phyloP scores from a whole-genome alignment of 37 sponge, comb jelly and placozoan species.

The Chondrosia reniformis region DNA sequence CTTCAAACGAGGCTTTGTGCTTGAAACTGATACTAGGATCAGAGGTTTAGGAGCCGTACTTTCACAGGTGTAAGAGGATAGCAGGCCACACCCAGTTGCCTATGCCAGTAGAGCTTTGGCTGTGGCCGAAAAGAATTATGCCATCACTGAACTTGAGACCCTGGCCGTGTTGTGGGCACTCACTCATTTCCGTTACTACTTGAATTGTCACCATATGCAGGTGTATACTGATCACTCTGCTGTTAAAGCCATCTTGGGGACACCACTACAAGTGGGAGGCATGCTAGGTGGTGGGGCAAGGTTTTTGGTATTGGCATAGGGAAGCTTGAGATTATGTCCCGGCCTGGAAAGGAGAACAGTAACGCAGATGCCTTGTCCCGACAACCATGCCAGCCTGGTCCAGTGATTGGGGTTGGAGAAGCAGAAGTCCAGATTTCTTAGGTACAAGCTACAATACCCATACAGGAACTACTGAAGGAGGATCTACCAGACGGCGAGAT shows the following conservation, averaged over 20 bases:
- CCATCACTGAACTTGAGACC: slow-evolving; percentile 47
- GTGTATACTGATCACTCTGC: slow-evolving; percentile 54
- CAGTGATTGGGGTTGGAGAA: not conserved
- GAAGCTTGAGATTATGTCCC: slow-evolving; percentile 29
- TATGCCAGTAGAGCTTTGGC: slow-evolving; percentile 9
- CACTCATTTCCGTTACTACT: slow-evolving; percentile 20
- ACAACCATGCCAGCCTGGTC: slow-evolving; percentile 11
- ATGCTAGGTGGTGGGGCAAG: slow-evolving; percentile 47
- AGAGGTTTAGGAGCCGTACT: not conserved
- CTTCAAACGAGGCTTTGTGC: slow-evolving; percentile 12
- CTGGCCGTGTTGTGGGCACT: slow-evolving; percentile 57
- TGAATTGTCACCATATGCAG: slow-evolving; percentile 27
- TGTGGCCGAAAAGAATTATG: slow-evolving; percentile 27
- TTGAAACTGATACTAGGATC: slow-evolving; percentile 39
- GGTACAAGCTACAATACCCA: too few relatives aligned
- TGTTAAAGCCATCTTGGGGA: slow-evolving; percentile 34
- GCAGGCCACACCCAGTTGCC: not conserved
- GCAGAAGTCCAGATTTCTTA: slow-evolving; percentile 22
- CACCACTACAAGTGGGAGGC: slow-evolving; percentile 27
- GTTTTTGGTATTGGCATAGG: slow-evolving; percentile 34
- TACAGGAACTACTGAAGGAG: too few relatives aligned
- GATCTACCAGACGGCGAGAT: too few relatives aligned
- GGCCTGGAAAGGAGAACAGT: slow-evolving; percentile 39
- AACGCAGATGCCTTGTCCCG: slow-evolving; percentile 45
- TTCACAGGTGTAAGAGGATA: not conserved